Evolutionary conservation across 2,113 vertebrate genomes (phyloP).

Genomic region (Microtus montanus): DNA sequence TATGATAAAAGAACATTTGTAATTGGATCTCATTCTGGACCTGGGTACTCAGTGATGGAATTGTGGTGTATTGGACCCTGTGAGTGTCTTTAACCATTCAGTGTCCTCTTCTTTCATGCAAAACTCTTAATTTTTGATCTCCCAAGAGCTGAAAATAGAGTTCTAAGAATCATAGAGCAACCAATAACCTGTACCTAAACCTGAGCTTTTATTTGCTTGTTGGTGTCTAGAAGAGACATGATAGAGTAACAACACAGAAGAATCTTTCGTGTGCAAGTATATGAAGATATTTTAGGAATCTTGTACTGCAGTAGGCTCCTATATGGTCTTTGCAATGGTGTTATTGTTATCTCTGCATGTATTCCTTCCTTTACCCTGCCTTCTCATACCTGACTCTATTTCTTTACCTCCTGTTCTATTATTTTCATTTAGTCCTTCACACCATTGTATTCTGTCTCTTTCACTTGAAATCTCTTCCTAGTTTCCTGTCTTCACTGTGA

Average conservation of each 20-base stretch:
- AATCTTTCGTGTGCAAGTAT: not conserved
- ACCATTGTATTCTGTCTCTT: not conserved
- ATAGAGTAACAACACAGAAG: not conserved
- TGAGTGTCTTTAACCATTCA: not conserved
- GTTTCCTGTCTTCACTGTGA: not conserved
- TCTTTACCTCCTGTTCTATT: not conserved
- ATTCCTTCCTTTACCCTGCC: not conserved
- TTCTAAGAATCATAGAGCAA: not conserved
- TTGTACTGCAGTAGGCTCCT: not conserved
- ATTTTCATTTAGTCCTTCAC: not conserved
- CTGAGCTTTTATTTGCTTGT: not conserved
- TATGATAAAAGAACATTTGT: not conserved
- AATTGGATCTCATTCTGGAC: not conserved
- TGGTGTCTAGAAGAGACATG: no score
- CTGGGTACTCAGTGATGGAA: not conserved
- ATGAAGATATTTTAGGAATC: not conserved
- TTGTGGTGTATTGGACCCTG: fast-evolving
- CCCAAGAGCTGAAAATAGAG: not conserved
- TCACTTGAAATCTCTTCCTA: not conserved
- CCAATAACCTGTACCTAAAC: not conserved
- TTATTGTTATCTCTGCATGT: not conserved
- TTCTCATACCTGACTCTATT: not conserved
- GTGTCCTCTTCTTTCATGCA: not conserved
- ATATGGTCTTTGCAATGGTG: not conserved
- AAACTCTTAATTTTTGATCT: not conserved